Conservation (phyloP, 2,888 invertebrate genomes). For the Caenorhabditis japonica region DNA sequence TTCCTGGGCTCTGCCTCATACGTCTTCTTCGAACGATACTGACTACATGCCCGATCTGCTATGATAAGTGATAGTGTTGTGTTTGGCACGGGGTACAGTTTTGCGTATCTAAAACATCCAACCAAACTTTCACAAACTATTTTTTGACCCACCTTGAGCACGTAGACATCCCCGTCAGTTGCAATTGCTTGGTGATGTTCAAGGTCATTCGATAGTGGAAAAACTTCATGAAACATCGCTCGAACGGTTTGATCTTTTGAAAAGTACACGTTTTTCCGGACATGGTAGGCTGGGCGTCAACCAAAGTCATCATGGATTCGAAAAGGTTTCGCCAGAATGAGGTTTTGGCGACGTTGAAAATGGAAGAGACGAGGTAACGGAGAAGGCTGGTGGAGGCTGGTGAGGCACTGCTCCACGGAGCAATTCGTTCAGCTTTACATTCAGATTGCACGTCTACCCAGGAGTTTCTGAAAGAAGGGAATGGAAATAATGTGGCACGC, state of each 20-base stretch:
- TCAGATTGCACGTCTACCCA: conserved; percentile 65
- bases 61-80: conserved; percentile 62
- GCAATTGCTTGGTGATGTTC: conserved; percentile 58
- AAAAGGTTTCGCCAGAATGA: conserved; percentile 43
- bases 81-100: conserved; percentile 54
- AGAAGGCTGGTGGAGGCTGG: conserved; percentile 41
- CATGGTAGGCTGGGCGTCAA: conserved; percentile 59
- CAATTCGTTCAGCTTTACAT: conserved; percentile 58
- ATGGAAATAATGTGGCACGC: too few relatives aligned
- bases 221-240: conserved; percentile 57
- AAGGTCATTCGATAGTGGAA: conserved; percentile 53
- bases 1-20: conserved; percentile 51
- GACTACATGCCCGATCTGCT: conserved; percentile 53
- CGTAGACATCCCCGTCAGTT: conserved; percentile 51
- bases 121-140: neutral
- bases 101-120: conserved; percentile 61
- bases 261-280: conserved; percentile 61
- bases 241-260: conserved; percentile 63
- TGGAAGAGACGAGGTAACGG: conserved; percentile 33
- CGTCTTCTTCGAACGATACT: conserved; percentile 37
- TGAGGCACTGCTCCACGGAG: conserved; percentile 57
- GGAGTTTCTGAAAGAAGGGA: conserved; percentile 38
- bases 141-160: conserved; percentile 59
- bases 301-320: conserved; percentile 22
- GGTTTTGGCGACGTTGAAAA: conserved; percentile 46